Evolutionary conservation across 2,888 invertebrate genomes (phyloP).

Genomic region (Agonopterix alstromeriana): DNA sequence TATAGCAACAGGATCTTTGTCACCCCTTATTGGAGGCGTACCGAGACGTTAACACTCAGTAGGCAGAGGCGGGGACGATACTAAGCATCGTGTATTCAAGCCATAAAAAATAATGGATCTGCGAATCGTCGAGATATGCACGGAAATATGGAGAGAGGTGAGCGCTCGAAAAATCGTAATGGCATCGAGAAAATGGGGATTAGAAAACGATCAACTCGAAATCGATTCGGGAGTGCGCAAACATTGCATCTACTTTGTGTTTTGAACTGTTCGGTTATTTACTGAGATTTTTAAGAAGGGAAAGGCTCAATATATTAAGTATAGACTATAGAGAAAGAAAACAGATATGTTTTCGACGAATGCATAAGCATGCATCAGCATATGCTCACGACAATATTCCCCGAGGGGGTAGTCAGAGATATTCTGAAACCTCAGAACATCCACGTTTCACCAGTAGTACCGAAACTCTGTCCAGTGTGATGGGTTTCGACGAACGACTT

Average conservation of each 20-base stretch:
- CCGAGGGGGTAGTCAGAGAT: too few species aligned
- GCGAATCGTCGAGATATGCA: slow-evolving; percentile 74
- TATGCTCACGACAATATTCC: too few species aligned
- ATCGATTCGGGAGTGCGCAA: slow-evolving; percentile 60
- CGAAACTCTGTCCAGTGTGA: too few species aligned
- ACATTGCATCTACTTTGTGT: slow-evolving; percentile 23
- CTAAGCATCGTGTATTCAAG: slow-evolving; percentile 67
- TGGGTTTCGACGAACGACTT: too few species aligned
- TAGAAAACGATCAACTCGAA: slow-evolving; percentile 71
- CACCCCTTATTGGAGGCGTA: slow-evolving; percentile 35
- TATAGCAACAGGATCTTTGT: slow-evolving; percentile 28
- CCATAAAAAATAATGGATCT: slow-evolving; percentile 77
- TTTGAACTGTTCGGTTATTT: not conserved
- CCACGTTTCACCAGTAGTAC: too few species aligned
- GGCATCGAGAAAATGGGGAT: slow-evolving; percentile 72
- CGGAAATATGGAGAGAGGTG: slow-evolving; percentile 73
- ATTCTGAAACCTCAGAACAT: too few species aligned
- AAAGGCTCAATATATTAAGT: too few species aligned
- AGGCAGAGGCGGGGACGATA: slow-evolving; percentile 53
- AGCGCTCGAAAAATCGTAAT: slow-evolving; percentile 72
- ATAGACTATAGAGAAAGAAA: too few species aligned
- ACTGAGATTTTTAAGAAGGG: too few species aligned
- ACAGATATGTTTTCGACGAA: too few species aligned
- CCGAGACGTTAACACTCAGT: slow-evolving; percentile 47
- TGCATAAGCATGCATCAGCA: too few species aligned